Conservation (phyloP, 2,113 vertebrate genomes). For the pig (Sus scrofa) region T2T-Sscrofa CM000813.6:98174001-98174500, state of each 20-base stretch:
- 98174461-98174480: neutral
- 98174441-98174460: neutral
- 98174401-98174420: neutral
- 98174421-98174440: conserved; percentile 25
- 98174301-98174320: neutral
- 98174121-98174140: neutral
- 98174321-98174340: neutral
- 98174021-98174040: conserved; percentile 36
- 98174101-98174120: neutral
- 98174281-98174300: neutral
- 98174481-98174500: neutral
- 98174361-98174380: neutral
- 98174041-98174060: conserved; percentile 31
- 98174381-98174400: neutral
- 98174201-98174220: neutral
- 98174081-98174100: conserved; percentile 51
- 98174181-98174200: conserved; percentile 27
- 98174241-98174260: neutral
- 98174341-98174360: conserved; percentile 35
- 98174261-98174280: neutral
- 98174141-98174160: neutral
- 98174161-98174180: conserved; percentile 19
- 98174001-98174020: no score
- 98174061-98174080: conserved; percentile 5
- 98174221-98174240: neutral